Evolutionary conservation across 2,888 invertebrate species (phyloP).

Genomic region (Kryphioiulus occultus): DNA sequence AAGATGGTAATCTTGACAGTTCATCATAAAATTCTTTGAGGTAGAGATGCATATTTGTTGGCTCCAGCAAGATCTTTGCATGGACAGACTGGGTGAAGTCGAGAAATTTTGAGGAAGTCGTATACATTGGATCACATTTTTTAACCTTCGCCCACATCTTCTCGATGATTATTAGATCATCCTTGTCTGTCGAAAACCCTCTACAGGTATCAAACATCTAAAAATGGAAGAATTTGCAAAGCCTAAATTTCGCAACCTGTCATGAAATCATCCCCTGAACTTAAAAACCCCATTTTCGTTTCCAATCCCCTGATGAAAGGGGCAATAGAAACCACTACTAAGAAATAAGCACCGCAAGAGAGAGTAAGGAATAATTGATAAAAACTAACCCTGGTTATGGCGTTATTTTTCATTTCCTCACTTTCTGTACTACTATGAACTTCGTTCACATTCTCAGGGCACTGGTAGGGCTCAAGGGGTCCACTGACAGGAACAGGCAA

Average conservation of each 20-base stretch:
- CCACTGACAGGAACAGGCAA: neutral
- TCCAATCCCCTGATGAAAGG: too few species aligned
- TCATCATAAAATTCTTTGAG: slow-evolving; percentile 9
- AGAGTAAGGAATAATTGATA: neutral
- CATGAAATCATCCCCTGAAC: too few species aligned
- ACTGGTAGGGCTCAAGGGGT: neutral
- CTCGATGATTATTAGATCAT: neutral
- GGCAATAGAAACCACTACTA: too few species aligned
- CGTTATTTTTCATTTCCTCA: neutral
- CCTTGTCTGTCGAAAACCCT: neutral
- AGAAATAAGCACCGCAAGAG: neutral
- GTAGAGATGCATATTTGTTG: neutral
- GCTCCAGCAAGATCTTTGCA: neutral
- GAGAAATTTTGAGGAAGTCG: neutral
- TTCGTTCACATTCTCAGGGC: neutral
- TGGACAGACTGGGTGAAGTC: neutral
- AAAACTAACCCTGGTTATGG: neutral
- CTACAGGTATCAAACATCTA: neutral
- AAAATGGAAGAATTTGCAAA: neutral
- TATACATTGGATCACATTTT: neutral
- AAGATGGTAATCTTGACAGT: neutral
- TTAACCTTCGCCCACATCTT: neutral
- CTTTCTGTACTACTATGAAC: neutral
- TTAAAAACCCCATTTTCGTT: too few species aligned
- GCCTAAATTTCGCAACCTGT: neutral